Base-by-base conservation (phyloP, 1,140 invertebrate genomes). In the Lepidurus packardi region DNA sequence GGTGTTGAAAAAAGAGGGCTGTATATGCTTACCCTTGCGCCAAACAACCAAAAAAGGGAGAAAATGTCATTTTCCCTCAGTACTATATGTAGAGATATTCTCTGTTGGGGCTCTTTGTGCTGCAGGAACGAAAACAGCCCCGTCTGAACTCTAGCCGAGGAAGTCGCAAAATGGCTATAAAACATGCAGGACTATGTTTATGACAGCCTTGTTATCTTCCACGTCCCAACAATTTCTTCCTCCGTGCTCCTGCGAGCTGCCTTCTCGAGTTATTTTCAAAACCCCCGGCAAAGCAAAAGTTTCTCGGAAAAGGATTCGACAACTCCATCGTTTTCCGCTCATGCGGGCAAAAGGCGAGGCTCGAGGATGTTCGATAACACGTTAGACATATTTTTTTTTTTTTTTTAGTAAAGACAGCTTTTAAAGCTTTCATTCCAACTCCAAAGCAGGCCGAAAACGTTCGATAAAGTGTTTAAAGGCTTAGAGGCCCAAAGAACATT, bases 121-220 rank as follows among this genome's bases (percentile, higher is more conserved):
- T n/a, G 53, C 53, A 21, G 16, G 21, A 65, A 13, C 16, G 53
- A 65, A 65, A 65, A 65, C 53, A 65, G 53, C 53, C 53, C 16
- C 53, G 53, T 65, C 53, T n/a, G 21, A 65, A 34, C 34, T 34
- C 53, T 21, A 65, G 53, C 53, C 53, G 53, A 65, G 53, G 53
- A 65, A 65, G 53, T 65, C 21, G 53, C 53, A 4, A 65, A 65
- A 65, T 16, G 21, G n/a, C 53, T 65, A 65, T 65, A 65, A 65
- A 65, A 65, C 53, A 65, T 65, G 53, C 53, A 65, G 53, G 53
- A 65, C 53, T 65, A 65, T 21, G 53, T 65, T 65, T 65, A 65
- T 65, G 53, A 65, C 53, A 65, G 53, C 21, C 53, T 65, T 21
- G 53, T 65, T 65, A 65, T 65, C 53, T 65, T 65, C 53, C 53